Conservation (phyloP, 2,797 vertebrate genomes). For the Threskiornis aethiopicus region DNA sequence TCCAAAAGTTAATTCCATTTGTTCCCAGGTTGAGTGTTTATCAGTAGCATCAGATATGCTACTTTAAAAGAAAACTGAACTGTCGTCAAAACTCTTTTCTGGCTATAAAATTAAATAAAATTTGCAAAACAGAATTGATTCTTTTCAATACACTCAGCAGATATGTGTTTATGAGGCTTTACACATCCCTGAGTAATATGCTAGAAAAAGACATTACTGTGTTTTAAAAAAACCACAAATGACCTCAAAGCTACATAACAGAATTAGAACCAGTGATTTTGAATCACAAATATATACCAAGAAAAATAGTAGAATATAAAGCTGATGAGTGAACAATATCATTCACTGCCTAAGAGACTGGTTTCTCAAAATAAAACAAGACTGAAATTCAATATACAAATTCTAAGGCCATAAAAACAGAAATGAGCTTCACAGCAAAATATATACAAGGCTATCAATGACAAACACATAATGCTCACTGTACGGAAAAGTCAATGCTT, state of each 20-base stretch:
- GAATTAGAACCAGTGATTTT: neutral
- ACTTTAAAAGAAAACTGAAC: neutral
- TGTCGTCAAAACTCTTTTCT: neutral
- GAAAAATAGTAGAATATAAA: neutral
- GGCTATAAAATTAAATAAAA: neutral
- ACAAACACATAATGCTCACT: neutral
- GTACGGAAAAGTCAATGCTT: neutral
- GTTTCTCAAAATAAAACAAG: neutral
- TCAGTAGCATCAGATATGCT: neutral
- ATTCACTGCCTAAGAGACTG: neutral
- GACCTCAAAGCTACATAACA: neutral
- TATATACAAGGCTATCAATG: neutral
- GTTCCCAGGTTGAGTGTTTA: neutral
- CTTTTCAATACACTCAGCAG: neutral
- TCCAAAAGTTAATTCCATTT: neutral
- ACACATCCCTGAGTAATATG: neutral
- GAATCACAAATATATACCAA: neutral
- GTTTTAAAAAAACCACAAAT: neutral
- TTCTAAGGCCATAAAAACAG: neutral
- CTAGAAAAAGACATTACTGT: neutral
- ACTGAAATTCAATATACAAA: neutral
- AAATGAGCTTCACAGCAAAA: neutral
- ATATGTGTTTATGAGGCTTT: neutral
- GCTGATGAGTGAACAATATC: neutral
- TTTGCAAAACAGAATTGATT: neutral